Percentiles rank a stretch among this genome's conserved stretches.
phyloP scores from a whole-genome alignment of 53 echinoderm and acorn worm genomes.

The Echinometra lucunter region DNA sequence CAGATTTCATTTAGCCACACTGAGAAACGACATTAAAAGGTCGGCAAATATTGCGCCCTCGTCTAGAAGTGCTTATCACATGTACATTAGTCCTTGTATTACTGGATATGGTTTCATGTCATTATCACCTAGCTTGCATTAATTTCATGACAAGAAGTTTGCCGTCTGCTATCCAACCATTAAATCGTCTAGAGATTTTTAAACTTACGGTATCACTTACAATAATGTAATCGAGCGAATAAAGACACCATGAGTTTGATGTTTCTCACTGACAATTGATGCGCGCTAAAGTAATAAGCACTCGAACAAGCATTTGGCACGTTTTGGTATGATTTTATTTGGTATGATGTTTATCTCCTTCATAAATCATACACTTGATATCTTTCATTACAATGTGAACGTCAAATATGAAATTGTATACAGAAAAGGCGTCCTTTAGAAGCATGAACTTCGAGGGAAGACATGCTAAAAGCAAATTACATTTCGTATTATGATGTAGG shows the following conservation, averaged over 20 bases:
- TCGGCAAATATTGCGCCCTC: not conserved
- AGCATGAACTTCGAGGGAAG: no score
- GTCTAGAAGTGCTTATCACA: not conserved
- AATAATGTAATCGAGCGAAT: not conserved
- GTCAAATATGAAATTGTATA: not conserved
- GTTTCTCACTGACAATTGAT: not conserved
- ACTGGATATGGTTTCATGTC: not conserved
- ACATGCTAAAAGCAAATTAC: not conserved
- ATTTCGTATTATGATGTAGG: not conserved
- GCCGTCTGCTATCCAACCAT: not conserved
- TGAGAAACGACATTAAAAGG: not conserved
- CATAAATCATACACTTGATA: not conserved
- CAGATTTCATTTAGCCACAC: not conserved
- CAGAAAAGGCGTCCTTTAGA: not conserved
- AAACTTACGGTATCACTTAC: not conserved
- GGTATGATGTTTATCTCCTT: not conserved
- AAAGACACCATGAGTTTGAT: not conserved
- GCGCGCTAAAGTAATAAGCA: not conserved
- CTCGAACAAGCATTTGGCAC: not conserved
- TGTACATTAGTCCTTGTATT: not conserved
- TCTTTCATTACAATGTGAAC: not conserved
- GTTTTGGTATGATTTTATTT: not conserved
- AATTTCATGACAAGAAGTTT: not conserved
- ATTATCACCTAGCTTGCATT: not conserved
- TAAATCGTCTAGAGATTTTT: not conserved